A percentile compares a stretch with the other conserved stretches of the same genome.
These are phyloP conservation scores for Melitaea athalia DNA, from an alignment of 2,888 invertebrate genomes.

Conservation along the genomic window DNA sequence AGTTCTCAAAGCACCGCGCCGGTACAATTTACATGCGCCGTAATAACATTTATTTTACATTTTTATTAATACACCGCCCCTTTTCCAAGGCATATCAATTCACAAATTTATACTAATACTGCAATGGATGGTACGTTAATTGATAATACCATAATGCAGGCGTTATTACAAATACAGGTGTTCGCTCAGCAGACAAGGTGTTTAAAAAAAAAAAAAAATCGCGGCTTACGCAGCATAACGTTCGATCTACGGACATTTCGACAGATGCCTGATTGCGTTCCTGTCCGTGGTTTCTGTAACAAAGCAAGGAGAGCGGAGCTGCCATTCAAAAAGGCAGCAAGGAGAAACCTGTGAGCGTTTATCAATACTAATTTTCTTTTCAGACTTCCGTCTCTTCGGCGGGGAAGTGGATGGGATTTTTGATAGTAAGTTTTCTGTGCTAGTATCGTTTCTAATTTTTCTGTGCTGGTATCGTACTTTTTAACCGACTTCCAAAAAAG, in stretches of 20 bases:
- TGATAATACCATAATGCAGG: neutral
- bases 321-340: slow-evolving; percentile 19
- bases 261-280: slow-evolving; percentile 46
- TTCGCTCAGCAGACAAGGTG: slow-evolving; percentile 14
- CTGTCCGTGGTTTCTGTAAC: slow-evolving; percentile 28
- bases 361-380: slow-evolving; percentile 1
- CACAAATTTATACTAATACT: neutral
- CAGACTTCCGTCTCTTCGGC: neutral
- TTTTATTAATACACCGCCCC: neutral
- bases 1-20: too few relatives aligned
- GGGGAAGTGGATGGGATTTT: too few relatives aligned
- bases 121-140: neutral
- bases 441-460: neutral
- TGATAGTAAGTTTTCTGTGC: too few relatives aligned
- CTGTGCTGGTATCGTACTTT: too few relatives aligned
- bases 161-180: slow-evolving; percentile 7
- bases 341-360: slow-evolving; percentile 1
- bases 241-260: slow-evolving; percentile 43
- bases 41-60: neutral
- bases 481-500: too few relatives aligned
- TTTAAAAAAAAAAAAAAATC: slow-evolving; percentile 44
- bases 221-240: slow-evolving; percentile 39
- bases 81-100: neutral
- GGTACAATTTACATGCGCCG: neutral
- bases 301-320: slow-evolving; percentile 20